A percentile compares a stretch with the other conserved stretches of the same genome.
These are phyloP conservation scores for Cyprinodon tularosa DNA, from an alignment of 2,113 vertebrate genomes.

Conservation along the genomic window DNA sequence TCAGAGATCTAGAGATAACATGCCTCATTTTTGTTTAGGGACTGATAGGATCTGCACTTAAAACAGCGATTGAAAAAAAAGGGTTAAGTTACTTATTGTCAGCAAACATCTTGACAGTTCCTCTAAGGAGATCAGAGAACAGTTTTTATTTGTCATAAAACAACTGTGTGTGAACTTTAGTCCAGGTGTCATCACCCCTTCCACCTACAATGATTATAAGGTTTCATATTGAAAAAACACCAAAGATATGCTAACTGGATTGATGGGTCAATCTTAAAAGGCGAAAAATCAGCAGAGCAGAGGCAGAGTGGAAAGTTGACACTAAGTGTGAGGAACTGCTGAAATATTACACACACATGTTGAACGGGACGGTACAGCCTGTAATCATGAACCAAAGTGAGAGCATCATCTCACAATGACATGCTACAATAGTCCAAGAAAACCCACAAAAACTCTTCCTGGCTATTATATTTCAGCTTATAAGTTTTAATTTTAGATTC, in stretches of 20 bases:
- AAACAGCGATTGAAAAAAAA: neutral
- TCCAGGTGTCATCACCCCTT: slow-evolving; percentile 1
- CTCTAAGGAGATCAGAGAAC: slow-evolving; percentile 8
- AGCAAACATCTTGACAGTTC: neutral
- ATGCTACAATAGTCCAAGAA: neutral
- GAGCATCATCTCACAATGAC: slow-evolving; percentile 12
- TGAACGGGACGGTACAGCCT: slow-evolving; percentile 17
- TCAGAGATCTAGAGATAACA: slow-evolving; percentile 19
- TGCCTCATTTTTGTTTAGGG: neutral
- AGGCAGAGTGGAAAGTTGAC: slow-evolving; percentile 27
- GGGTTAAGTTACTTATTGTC: neutral
- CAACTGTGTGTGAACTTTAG: slow-evolving; percentile 34
- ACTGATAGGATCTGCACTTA: slow-evolving; percentile 8
- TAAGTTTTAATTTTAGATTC: neutral
- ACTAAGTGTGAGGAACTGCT: slow-evolving; percentile 34
- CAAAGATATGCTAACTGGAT: neutral
- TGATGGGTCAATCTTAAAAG: neutral
- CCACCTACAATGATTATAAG: neutral
- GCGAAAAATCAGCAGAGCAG: neutral
- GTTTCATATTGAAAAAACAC: neutral
- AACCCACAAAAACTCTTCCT: neutral
- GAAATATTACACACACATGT: slow-evolving; percentile 43
- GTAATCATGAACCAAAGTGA: slow-evolving; percentile 15
- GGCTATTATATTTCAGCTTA: neutral
- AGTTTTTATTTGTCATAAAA: slow-evolving; percentile 42